Evolutionary conservation across 2,113 vertebrate species (phyloP).

Genomic region (Hydropotes inermis): DNA sequence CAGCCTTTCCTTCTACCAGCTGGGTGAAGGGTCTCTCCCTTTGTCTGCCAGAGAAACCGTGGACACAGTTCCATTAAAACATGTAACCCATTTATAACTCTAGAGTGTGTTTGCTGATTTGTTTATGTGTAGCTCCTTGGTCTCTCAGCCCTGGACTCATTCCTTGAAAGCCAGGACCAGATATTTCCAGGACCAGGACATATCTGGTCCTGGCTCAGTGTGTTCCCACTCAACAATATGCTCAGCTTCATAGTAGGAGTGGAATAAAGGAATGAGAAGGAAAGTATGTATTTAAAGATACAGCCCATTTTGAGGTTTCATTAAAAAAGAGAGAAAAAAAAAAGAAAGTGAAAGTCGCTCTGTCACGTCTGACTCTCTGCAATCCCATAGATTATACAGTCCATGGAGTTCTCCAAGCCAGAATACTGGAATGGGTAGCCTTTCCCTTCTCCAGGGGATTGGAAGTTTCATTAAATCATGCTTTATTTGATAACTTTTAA

Average conservation of each 20-base stretch:
- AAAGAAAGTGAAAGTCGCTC: neutral
- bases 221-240: neutral
- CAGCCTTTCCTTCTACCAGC: neutral
- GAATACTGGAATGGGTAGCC: neutral
- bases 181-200: too few species aligned
- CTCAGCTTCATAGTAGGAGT: neutral
- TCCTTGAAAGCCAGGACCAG: neutral
- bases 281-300: neutral
- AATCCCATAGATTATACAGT: neutral
- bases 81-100: neutral
- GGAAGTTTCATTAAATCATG: neutral
- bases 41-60: neutral
- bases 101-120: neutral
- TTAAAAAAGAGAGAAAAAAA: neutral
- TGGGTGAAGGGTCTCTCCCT: neutral
- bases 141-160: neutral
- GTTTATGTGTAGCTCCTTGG: neutral
- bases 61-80: neutral
- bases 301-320: neutral
- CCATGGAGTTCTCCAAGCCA: neutral
- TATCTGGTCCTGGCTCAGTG: neutral
- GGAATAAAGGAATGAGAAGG: neutral
- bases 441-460: neutral
- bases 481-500: neutral
- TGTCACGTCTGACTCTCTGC: neutral